A percentile compares a stretch with the other conserved stretches of the same genome.
Conservation (phyloP, 1,140 invertebrate species). For the Belonocnema kinseyi region DNA sequence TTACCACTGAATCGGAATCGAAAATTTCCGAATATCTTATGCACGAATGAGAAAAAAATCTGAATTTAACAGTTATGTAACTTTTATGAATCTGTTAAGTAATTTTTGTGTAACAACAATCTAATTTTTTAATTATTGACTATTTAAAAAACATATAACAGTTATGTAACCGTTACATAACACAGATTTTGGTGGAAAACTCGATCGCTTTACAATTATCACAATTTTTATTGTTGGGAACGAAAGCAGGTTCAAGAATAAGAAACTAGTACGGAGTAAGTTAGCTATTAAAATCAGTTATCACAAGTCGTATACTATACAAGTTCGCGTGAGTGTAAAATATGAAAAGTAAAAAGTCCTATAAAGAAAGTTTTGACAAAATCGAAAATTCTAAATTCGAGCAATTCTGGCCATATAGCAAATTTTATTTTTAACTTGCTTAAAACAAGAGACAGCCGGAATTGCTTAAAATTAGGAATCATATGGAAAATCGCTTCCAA, state of each 20-base stretch:
- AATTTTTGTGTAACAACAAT: neutral
- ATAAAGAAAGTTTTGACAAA: slow-evolving; percentile 32
- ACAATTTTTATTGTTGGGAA: neutral
- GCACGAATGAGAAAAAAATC: too few species aligned
- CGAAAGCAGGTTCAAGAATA: neutral
- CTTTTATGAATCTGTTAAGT: neutral
- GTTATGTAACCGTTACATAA: neutral
- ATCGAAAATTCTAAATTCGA: slow-evolving; percentile 41
- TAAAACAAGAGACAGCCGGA: slow-evolving; percentile 47
- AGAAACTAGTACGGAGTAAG: neutral
- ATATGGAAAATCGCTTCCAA: neutral
- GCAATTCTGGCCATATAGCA: slow-evolving; percentile 50
- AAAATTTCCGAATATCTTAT: neutral
- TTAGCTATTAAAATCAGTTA: slow-evolving; percentile 18
- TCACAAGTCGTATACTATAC: neutral
- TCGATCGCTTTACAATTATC: neutral
- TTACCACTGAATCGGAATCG: neutral
- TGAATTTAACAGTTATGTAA: neutral
- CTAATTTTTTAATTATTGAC: neutral
- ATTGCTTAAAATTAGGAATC: neutral
- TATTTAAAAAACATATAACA: neutral
- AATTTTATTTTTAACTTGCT: slow-evolving; percentile 71
- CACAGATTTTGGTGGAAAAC: neutral
- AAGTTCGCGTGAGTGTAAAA: slow-evolving; percentile 15
- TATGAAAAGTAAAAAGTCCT: neutral